phyloP scores from a whole-genome alignment of 2,113 vertebrate genomes.

The Pipa parva region DNA sequence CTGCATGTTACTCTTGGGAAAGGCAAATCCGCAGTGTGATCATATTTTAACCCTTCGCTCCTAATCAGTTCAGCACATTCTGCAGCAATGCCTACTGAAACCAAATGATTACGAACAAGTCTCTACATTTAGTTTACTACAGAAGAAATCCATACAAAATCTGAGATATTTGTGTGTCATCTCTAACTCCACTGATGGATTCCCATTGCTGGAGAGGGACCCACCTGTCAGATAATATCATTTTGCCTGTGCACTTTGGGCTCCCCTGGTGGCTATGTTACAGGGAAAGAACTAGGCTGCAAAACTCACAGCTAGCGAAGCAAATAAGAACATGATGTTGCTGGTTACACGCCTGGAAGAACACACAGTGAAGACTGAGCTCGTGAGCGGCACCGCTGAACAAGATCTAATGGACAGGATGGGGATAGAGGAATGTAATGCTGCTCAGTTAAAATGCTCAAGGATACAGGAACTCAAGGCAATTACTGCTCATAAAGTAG shows the following conservation, averaged over 20 bases:
- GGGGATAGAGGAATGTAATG: too few relatives aligned
- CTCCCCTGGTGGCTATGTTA: background rate
- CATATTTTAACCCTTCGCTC: background rate
- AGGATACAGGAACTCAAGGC: too few relatives aligned
- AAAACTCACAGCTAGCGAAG: background rate
- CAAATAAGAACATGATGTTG: background rate
- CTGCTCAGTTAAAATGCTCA: too few relatives aligned
- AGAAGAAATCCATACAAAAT: background rate
- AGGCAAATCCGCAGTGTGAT: background rate
- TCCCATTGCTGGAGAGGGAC: background rate
- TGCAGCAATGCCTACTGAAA: too few relatives aligned
- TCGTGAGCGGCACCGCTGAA: background rate
- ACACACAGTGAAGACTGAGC: background rate
- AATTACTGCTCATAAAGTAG: too few relatives aligned
- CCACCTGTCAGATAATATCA: constrained; percentile 26
- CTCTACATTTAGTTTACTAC: background rate
- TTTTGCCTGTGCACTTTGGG: background rate
- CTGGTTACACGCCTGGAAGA: constrained; percentile 1
- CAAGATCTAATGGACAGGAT: background rate
- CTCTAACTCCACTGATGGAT: background rate
- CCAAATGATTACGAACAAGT: background rate
- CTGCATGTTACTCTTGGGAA: background rate
- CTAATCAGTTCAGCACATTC: too few relatives aligned
- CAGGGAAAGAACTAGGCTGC: background rate
- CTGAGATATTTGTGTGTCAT: background rate